Base-by-base conservation (phyloP, 2,888 invertebrate species). In the Perdita meconis region DNA sequence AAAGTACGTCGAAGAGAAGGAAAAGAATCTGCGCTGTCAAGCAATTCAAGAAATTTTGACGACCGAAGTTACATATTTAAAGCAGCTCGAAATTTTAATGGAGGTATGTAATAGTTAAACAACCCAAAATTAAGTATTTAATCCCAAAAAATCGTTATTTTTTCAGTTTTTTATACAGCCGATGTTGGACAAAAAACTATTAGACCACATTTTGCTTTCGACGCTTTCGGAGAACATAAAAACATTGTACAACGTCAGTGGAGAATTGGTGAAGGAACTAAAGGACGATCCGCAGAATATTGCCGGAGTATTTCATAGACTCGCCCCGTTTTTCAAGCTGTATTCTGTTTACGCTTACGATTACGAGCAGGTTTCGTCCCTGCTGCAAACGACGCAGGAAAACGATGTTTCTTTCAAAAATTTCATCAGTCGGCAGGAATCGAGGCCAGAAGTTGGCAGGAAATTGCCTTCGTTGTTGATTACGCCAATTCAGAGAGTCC, bases 331-430 rank as follows among this genome's bases (percentile, higher is more conserved):
- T 89, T 95, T 97, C 64, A 97, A 96, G 91, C 90, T 96, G 19
- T 97, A 97, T 89, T 96, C 96, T 0, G 95, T 95, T 0, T 96
- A 96, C 90, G 96, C 96, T 0, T 96, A 95, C 76, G 95, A 95
- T 85, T 96, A 95, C 88, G 95, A 95, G 80, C 94, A 94, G 74
- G 94, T 95, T 0, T 90, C 96, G 59, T 92, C 93, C 44, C 91
- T 95, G 44, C 88, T 96, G 36, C 95, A 95, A 93, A 93, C 94
- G 61, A 89, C 94, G 64, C 93, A 93, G 38, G 92, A 93, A 64
- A 93, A 92, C 66, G 94, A 95, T 89, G 92, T 93, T 13, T 92
- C 92, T 53, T 94, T 95, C 85, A 92, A 93, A 12, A 93, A 93
- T 80, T 95, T 95, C 88, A 90, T 96, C 42, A 93, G 93, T 71